Evolutionary conservation across 2,113 vertebrate species (phyloP).

Genomic region (Aleadryas rufinucha): DNA sequence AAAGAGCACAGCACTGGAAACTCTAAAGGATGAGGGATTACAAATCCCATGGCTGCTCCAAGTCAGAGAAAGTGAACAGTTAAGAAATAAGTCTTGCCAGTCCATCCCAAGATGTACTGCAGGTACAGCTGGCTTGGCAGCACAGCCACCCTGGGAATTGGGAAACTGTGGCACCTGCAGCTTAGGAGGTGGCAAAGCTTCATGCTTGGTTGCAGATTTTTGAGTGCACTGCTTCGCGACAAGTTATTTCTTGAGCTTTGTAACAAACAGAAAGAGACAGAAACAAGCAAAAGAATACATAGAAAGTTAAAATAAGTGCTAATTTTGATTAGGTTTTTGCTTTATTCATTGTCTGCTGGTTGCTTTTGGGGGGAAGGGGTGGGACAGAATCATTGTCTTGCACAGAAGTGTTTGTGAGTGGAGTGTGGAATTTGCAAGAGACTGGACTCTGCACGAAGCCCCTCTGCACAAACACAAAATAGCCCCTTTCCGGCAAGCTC

Average conservation of each 20-base stretch:
- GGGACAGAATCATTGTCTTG: fast-evolving
- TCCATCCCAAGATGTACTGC: fast-evolving
- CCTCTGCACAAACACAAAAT: background rate
- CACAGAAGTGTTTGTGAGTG: fast-evolving
- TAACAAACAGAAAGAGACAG: background rate
- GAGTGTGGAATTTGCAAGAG: background rate
- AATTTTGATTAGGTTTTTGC: background rate
- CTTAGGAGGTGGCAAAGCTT: background rate
- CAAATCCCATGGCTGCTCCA: background rate
- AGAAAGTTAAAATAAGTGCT: background rate
- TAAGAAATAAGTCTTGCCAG: background rate
- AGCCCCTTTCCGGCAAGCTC: background rate
- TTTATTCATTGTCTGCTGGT: background rate
- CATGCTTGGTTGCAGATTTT: background rate
- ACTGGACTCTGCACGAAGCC: background rate
- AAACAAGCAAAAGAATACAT: background rate
- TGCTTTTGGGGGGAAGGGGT: fast-evolving
- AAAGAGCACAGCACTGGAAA: background rate
- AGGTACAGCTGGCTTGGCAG: background rate
- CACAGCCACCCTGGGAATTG: background rate
- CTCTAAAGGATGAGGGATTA: background rate
- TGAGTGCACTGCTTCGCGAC: fast-evolving
- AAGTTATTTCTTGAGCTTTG: background rate
- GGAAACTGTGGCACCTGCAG: fast-evolving
- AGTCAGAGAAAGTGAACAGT: background rate